phyloP scores from a whole-genome alignment of 1,140 invertebrate genomes.

The Tribolium madens region DNA sequence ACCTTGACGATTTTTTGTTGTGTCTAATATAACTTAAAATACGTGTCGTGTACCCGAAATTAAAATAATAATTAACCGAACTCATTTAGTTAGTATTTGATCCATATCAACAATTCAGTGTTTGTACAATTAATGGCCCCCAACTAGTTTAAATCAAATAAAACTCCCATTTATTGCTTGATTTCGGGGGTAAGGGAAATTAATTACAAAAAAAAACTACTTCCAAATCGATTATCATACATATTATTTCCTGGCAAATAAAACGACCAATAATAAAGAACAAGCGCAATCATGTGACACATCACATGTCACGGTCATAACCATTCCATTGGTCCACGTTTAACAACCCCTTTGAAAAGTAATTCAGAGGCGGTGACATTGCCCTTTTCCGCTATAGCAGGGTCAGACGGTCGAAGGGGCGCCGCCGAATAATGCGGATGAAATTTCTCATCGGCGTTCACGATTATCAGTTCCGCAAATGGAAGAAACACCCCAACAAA shows the following conservation, averaged over 20 bases:
- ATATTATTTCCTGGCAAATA: constrained; percentile 11
- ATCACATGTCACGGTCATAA: constrained; percentile 9
- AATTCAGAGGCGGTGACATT: constrained; percentile 12
- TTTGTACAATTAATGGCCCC: constrained; percentile 13
- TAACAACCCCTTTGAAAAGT: background rate
- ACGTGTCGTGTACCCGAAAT: background rate
- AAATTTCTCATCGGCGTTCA: background rate
- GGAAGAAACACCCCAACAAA: too few species aligned
- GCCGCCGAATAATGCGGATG: background rate
- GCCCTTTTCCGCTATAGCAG: background rate
- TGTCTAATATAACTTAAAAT: background rate
- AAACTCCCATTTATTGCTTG: constrained; percentile 20
- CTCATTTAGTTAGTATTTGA: background rate
- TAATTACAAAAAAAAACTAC: background rate
- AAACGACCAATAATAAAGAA: background rate
- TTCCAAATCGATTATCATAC: constrained; percentile 1
- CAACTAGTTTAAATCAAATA: background rate
- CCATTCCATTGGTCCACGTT: constrained; percentile 2
- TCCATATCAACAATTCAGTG: background rate
- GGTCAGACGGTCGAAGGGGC: constrained; percentile 10
- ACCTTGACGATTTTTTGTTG: constrained; percentile 14
- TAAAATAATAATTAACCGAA: constrained; percentile 13
- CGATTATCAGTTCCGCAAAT: too few species aligned
- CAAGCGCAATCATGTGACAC: background rate
- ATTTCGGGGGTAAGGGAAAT: background rate